These are phyloP conservation scores for Drosophila pullipes DNA, from an alignment of 2,888 invertebrate genomes.

Conservation along the genomic window DNA sequence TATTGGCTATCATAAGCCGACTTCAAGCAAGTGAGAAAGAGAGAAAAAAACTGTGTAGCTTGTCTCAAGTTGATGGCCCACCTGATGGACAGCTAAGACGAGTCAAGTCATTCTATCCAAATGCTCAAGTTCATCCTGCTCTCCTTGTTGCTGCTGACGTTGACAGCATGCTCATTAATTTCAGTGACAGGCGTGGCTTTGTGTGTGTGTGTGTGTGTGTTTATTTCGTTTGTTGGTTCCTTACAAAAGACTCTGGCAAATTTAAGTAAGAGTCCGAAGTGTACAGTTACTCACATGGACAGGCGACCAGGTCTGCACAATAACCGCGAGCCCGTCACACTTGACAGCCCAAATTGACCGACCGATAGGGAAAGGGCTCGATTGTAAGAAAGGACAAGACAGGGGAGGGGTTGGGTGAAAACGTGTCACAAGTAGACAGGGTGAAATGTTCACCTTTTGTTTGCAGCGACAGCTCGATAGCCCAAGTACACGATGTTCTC, in stretches of 20 bases:
- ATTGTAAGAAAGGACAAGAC: background rate
- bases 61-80: slow-evolving; percentile 46
- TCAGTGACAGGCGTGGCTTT: slow-evolving; percentile 47
- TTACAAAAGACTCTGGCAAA: slow-evolving; percentile 18
- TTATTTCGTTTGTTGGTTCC: slow-evolving; percentile 61
- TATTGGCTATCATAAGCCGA: slow-evolving; percentile 65
- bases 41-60: slow-evolving; percentile 72
- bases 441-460: slow-evolving; percentile 60
- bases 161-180: slow-evolving; percentile 71
- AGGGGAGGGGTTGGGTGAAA: no score
- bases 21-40: slow-evolving; percentile 49
- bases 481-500: slow-evolving; percentile 64
- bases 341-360: slow-evolving; percentile 68
- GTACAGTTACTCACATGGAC: slow-evolving; percentile 28
- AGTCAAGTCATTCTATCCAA: slow-evolving; percentile 12
- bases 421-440: slow-evolving; percentile 19
- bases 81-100: slow-evolving; percentile 27
- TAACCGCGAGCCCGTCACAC: slow-evolving; percentile 60
- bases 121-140: background rate
- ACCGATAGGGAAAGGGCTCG: background rate
- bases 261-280: slow-evolving; percentile 15
- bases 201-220: slow-evolving; percentile 43
- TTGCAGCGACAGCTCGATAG: slow-evolving; percentile 65
- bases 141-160: slow-evolving; percentile 15
- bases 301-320: slow-evolving; percentile 41